These are phyloP conservation scores for Trissolcus brochymenae DNA, from an alignment of 2,888 invertebrate genomes.

Conservation along the genomic window DNA sequence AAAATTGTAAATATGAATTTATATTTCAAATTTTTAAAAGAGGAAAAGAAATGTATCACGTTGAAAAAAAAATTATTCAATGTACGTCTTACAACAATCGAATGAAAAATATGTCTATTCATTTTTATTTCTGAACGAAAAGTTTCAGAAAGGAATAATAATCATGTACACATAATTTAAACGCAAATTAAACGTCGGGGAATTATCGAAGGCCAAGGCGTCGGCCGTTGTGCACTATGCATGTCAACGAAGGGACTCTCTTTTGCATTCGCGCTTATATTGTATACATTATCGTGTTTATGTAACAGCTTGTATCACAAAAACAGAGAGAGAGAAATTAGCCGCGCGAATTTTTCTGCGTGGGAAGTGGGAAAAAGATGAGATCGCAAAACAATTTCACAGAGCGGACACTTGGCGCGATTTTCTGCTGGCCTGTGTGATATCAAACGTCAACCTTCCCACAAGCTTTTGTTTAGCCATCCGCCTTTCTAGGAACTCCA, in stretches of 20 bases:
- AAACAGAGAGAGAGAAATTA: constrained; percentile 57
- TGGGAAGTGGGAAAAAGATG: constrained; percentile 56
- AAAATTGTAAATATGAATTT: too few relatives aligned
- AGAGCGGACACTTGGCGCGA: constrained; percentile 37
- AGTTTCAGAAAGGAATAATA: constrained; percentile 16
- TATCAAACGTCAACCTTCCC: constrained; percentile 47
- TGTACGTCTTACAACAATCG: background rate
- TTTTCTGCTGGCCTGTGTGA: constrained; percentile 38
- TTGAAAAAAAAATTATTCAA: background rate
- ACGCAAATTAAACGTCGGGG: constrained; percentile 48
- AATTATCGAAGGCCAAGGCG: constrained; percentile 50
- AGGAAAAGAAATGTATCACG: background rate
- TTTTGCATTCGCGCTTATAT: constrained; percentile 32
- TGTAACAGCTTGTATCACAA: constrained; percentile 48
- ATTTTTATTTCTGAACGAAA: constrained; percentile 3
- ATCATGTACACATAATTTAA: constrained; percentile 39
- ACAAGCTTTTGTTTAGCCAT: constrained; percentile 45
- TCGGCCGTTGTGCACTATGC: constrained; percentile 42
- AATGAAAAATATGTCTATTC: background rate
- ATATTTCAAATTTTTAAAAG: too few relatives aligned
- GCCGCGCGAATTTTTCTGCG: constrained; percentile 51
- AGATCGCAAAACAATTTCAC: constrained; percentile 51
- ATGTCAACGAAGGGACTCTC: constrained; percentile 46
- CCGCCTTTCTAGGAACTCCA: constrained; percentile 34
- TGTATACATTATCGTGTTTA: constrained; percentile 44